phyloP scores from a whole-genome alignment of 2,888 invertebrate genomes.

The Nomada ruficornis region DNA sequence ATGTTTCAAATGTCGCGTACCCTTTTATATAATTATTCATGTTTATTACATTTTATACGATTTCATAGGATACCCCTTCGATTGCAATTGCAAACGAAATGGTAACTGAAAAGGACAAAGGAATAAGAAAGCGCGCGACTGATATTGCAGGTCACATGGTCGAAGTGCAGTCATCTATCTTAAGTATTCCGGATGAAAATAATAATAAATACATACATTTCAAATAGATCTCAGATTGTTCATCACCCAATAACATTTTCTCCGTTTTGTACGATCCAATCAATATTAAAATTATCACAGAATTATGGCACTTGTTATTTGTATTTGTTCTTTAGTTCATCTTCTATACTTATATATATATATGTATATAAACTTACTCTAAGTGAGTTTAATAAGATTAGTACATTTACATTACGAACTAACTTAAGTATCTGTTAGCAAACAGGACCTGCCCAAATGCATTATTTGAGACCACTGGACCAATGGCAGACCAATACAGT shows the following conservation, averaged over 20 bases:
- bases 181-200: slow-evolving; percentile 1
- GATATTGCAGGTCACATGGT: background rate
- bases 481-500: slow-evolving; percentile 19
- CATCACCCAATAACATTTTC: background rate
- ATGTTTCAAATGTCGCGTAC: background rate
- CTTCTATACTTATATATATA: slow-evolving; percentile 37
- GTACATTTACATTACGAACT: slow-evolving; percentile 25
- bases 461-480: slow-evolving; percentile 29
- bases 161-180: background rate
- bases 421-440: slow-evolving; percentile 32
- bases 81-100: slow-evolving; percentile 3
- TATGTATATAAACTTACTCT: slow-evolving; percentile 34
- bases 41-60: background rate
- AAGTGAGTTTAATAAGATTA: slow-evolving; percentile 48
- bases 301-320: slow-evolving; percentile 66
- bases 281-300: slow-evolving; percentile 38
- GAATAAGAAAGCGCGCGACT: background rate
- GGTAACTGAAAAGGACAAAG: slow-evolving; percentile 11
- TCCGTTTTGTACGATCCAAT: background rate
- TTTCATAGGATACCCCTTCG: slow-evolving; percentile 14
- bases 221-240: slow-evolving; percentile 10
- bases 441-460: slow-evolving; percentile 66
- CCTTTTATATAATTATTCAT: background rate
- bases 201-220: slow-evolving; percentile 8
- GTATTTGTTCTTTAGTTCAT: slow-evolving; percentile 33